phyloP scores from a whole-genome alignment of 1,140 invertebrate species.

The Sesamia nonagrioides region DNA sequence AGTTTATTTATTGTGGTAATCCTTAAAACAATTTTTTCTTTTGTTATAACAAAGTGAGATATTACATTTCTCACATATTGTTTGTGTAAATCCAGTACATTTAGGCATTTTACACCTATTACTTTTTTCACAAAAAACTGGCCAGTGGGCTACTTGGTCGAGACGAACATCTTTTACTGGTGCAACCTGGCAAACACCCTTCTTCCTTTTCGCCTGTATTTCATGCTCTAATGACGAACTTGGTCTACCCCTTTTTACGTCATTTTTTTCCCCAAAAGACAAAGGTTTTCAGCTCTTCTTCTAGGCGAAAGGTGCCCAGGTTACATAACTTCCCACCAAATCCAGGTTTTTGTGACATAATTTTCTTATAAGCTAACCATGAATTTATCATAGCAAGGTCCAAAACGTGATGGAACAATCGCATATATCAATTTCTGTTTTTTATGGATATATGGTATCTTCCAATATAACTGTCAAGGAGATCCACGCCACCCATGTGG shows the following conservation, averaged over 20 bases:
- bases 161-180: slow-evolving; percentile 1
- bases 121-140: neutral
- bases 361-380: slow-evolving; percentile 71
- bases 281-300: slow-evolving; percentile 66
- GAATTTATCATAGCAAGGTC: slow-evolving; percentile 68
- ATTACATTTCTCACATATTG: too few species aligned
- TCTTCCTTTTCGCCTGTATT: slow-evolving; percentile 8
- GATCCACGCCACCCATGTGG: slow-evolving; percentile 60
- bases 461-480: slow-evolving; percentile 82
- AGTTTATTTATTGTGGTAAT: too few species aligned
- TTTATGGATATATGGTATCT: slow-evolving; percentile 73
- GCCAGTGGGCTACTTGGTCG: slow-evolving; percentile 2
- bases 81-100: too few species aligned
- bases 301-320: slow-evolving; percentile 66
- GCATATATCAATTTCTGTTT: slow-evolving; percentile 70
- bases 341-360: slow-evolving; percentile 58
- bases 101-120: too few species aligned
- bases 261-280: slow-evolving; percentile 62
- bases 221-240: neutral
- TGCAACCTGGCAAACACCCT: slow-evolving; percentile 6
- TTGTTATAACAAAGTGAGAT: too few species aligned
- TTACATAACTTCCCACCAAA: slow-evolving; percentile 61
- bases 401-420: slow-evolving; percentile 68
- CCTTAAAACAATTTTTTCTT: too few species aligned
- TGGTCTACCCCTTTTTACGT: neutral